These are phyloP conservation scores for Graphium colonna DNA, from an alignment of 2,888 invertebrate genomes.

Conservation along the genomic window DNA sequence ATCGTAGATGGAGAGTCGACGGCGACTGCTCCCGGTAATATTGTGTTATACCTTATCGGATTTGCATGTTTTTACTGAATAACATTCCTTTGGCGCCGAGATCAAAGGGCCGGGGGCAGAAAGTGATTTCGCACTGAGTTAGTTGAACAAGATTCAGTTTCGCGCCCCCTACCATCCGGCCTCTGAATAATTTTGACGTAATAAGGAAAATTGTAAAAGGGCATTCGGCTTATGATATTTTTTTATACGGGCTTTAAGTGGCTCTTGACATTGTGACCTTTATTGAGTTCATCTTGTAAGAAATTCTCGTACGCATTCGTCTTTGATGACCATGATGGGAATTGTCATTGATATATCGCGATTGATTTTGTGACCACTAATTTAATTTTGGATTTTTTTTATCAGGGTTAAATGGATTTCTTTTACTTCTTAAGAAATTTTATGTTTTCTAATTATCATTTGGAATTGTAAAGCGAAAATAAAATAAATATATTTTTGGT, in stretches of 20 bases:
- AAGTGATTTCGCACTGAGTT: slow-evolving; percentile 80
- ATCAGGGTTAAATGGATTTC: too few species aligned
- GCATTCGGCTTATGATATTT: slow-evolving; percentile 59
- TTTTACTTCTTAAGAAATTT: background rate
- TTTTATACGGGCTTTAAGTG: slow-evolving; percentile 36
- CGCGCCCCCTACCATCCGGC: slow-evolving; percentile 58
- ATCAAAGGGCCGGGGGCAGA: slow-evolving; percentile 71
- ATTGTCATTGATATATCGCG: background rate
- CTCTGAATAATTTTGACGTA: slow-evolving; percentile 75
- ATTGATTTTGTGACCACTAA: too few species aligned
- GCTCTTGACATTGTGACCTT: slow-evolving; percentile 13
- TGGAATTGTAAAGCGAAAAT: too few species aligned
- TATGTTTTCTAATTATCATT: background rate
- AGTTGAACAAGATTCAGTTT: slow-evolving; percentile 77
- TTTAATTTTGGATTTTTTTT: too few species aligned
- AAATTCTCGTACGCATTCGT: too few species aligned
- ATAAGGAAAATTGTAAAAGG: slow-evolving; percentile 75
- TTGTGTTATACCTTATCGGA: slow-evolving; percentile 80
- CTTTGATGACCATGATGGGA: too few species aligned
- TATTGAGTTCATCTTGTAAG: background rate
- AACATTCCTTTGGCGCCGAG: slow-evolving; percentile 78
- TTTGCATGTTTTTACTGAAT: slow-evolving; percentile 81
- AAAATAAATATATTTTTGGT: too few species aligned
- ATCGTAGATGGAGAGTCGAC: slow-evolving; percentile 44
- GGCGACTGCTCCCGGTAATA: slow-evolving; percentile 66